Percentiles rank a stretch among this genome's conserved stretches.
phyloP scores from a whole-genome alignment of 2,113 vertebrate genomes.

The Megalops atlanticus region DNA sequence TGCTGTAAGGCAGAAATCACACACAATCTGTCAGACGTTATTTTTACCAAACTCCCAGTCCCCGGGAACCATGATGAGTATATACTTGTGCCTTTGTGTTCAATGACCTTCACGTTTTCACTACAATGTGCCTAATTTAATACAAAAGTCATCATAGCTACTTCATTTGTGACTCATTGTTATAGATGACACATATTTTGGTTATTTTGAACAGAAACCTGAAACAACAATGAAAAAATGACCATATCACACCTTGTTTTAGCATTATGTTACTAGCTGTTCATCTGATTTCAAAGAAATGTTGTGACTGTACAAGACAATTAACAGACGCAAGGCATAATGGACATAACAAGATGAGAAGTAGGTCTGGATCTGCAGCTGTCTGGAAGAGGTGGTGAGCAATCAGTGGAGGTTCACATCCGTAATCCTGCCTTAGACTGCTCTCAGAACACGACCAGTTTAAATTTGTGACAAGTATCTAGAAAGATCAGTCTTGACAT shows the following conservation, averaged over 20 bases:
- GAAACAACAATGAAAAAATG: background rate
- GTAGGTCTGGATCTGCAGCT: no score
- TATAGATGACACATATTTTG: no score
- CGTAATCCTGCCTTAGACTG: no score
- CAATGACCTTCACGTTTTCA: background rate
- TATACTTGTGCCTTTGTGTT: background rate
- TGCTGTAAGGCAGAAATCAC: constrained; percentile 24
- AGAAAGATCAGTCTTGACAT: no score
- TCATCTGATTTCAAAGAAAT: background rate
- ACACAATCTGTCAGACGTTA: background rate
- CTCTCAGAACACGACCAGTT: no score
- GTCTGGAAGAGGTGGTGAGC: no score
- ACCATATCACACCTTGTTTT: background rate
- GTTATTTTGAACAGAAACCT: no score
- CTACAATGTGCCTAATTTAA: background rate
- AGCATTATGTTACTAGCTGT: background rate
- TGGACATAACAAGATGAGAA: no score
- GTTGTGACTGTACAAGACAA: background rate
- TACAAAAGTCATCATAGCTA: background rate
- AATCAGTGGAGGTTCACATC: no score
- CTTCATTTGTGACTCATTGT: no score
- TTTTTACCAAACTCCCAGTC: background rate
- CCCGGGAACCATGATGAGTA: background rate
- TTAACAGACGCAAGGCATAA: background rate
- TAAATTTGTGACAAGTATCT: no score